phyloP scores from a whole-genome alignment of 2,888 invertebrate genomes.

The Acanthococcus lagerstroemiae region DNA sequence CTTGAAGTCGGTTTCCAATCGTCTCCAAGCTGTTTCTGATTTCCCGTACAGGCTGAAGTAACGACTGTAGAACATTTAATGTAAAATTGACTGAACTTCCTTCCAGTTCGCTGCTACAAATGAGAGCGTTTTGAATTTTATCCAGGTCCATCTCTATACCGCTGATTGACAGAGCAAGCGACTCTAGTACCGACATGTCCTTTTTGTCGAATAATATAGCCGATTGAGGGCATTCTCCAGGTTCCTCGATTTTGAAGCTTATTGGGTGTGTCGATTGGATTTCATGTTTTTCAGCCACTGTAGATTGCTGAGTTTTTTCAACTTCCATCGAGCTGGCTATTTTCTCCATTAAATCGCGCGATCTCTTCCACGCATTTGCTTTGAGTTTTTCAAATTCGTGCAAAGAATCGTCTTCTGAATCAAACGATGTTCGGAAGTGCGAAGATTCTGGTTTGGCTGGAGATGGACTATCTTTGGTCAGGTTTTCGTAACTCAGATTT shows the following conservation, averaged over 20 bases:
- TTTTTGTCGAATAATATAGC: conserved; percentile 23
- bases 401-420: conserved; percentile 37
- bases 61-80: conserved; percentile 40
- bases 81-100: conserved; percentile 34
- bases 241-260: background rate
- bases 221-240: background rate
- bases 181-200: conserved; percentile 41
- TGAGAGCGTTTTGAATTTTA: conserved; percentile 44
- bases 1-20: conserved; percentile 43
- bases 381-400: conserved; percentile 37
- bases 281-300: background rate
- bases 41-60: conserved; percentile 49
- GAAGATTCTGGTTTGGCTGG: background rate
- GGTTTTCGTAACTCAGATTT: no score
- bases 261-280: background rate
- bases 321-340: background rate
- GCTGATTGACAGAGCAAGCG: conserved; percentile 46
- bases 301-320: conserved; percentile 5
- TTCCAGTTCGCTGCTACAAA: conserved; percentile 35
- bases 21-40: conserved; percentile 48
- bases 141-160: conserved; percentile 50
- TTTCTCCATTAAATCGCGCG: background rate
- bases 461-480: no score
- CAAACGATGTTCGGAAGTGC: background rate
- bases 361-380: conserved; percentile 3